Conservation (phyloP, 2,113 vertebrate genomes). For the Camelus dromedarius region DNA sequence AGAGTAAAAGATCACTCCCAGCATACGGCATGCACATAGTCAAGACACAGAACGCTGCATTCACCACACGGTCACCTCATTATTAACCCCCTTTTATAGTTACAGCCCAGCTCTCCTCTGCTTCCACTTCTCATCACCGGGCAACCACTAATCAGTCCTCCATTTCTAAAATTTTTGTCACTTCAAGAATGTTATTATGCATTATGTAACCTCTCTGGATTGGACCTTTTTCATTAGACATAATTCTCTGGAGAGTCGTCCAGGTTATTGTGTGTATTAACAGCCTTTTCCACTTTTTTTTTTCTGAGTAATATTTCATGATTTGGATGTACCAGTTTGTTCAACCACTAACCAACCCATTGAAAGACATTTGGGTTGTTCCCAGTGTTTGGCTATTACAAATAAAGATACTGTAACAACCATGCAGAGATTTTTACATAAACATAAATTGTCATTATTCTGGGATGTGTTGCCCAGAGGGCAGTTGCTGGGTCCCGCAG, state of each 20-base stretch:
- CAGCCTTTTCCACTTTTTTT: neutral
- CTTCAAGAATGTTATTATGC: neutral
- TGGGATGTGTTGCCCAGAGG: neutral
- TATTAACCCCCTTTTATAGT: neutral
- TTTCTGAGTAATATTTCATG: neutral
- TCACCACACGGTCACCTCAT: neutral
- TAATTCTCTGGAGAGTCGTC: neutral
- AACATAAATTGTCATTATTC: neutral
- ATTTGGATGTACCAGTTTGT: neutral
- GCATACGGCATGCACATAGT: neutral
- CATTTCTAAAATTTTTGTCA: neutral
- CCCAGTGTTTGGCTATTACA: neutral
- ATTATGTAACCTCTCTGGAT: neutral
- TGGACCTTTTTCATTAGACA: neutral
- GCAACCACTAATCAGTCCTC: neutral
- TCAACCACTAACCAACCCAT: neutral
- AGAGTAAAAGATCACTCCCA: neutral
- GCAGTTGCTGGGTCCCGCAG: neutral
- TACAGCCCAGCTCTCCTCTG: neutral
- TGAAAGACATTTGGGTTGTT: neutral
- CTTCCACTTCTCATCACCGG: neutral
- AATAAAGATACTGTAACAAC: neutral
- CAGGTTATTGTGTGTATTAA: neutral
- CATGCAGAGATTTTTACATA: neutral
- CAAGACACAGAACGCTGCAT: neutral